Evolutionary conservation across 2,797 vertebrate species (phyloP).

Genomic region (Peromyscus melanophrys): DNA sequence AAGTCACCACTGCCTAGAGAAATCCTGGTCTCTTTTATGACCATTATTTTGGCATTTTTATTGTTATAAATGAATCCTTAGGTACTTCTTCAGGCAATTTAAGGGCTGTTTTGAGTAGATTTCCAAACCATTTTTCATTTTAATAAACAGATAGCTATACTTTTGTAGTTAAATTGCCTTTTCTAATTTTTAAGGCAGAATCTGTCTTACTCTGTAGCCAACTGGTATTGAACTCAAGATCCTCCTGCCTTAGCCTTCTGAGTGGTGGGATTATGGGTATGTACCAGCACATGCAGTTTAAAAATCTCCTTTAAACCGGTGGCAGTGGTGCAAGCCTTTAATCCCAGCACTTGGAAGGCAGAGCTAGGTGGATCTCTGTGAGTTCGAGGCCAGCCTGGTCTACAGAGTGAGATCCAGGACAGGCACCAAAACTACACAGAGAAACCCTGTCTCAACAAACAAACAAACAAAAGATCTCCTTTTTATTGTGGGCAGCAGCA

Average conservation of each 20-base stretch:
- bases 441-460: too few species aligned
- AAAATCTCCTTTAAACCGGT: background rate
- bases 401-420: too few species aligned
- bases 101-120: background rate
- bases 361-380: too few species aligned
- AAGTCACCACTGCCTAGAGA: background rate
- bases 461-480: background rate
- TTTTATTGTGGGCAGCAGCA: background rate
- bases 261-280: background rate
- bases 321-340: too few species aligned
- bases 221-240: background rate
- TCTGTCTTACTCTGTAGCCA: background rate
- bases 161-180: background rate
- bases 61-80: slow-evolving; percentile 46
- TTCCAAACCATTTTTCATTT: slow-evolving; percentile 27
- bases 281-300: background rate
- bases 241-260: background rate
- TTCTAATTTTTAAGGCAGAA: background rate
- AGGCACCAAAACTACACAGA: too few species aligned
- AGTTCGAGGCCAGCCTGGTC: too few species aligned
- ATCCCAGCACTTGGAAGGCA: too few species aligned
- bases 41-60: slow-evolving; percentile 28
- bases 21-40: background rate
- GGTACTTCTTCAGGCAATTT: background rate
- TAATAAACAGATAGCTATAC: background rate